Conservation (phyloP, 2,888 invertebrate species). For the Mimumesa dahlbomi region DNA sequence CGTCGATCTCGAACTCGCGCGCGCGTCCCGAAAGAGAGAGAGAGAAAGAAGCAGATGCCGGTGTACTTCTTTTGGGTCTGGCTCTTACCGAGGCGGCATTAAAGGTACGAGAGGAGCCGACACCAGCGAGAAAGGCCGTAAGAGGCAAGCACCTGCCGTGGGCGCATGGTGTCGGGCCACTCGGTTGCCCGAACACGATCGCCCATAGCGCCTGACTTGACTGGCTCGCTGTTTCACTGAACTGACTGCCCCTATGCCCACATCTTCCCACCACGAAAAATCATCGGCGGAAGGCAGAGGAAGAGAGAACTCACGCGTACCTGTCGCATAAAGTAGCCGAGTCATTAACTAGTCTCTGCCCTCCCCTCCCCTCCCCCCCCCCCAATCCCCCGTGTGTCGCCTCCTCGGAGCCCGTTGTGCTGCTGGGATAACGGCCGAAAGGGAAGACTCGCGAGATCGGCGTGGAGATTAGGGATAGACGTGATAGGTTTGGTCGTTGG, state of each 20-base stretch:
- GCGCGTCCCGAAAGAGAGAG: constrained; percentile 30
- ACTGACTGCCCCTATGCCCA: constrained; percentile 72
- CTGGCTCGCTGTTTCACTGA: constrained; percentile 29
- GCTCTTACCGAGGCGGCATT: constrained; percentile 63
- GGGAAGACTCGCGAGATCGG: constrained; percentile 16
- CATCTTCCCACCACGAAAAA: constrained; percentile 63
- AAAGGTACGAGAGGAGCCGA: constrained; percentile 63
- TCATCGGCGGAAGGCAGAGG: constrained; percentile 45
- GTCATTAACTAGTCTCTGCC: constrained; percentile 47
- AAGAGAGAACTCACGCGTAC: constrained; percentile 40
- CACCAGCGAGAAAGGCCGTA: constrained; percentile 66
- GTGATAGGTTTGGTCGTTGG: background rate
- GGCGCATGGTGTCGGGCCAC: constrained; percentile 61
- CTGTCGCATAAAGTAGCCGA: constrained; percentile 58
- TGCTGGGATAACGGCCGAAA: constrained; percentile 40
- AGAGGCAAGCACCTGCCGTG: constrained; percentile 73
- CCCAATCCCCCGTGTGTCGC: background rate
- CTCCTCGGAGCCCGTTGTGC: constrained; percentile 6
- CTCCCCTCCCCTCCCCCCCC: background rate
- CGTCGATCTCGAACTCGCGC: constrained; percentile 53
- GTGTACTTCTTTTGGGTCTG: constrained; percentile 57
- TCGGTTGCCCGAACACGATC: constrained; percentile 54
- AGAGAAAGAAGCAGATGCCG: constrained; percentile 55
- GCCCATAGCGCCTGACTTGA: constrained; percentile 55
- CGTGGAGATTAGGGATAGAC: constrained; percentile 8